Conservation (phyloP, 1,140 invertebrate species). For the Cataglyphis hispanica region DNA sequence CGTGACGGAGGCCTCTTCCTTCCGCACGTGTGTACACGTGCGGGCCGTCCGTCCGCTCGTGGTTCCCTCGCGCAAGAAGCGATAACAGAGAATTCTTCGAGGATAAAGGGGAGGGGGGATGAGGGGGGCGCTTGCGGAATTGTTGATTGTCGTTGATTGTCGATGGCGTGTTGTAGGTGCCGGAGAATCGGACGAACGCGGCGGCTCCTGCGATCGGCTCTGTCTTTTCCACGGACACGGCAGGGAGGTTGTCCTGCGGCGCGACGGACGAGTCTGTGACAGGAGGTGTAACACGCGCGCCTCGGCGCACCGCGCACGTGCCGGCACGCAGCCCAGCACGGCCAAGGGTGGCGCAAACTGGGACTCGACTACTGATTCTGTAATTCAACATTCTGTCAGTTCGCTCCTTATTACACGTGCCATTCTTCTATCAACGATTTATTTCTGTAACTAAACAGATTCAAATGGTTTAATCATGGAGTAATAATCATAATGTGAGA, state of each 20-base stretch:
- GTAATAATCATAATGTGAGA: neutral
- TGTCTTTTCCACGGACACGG: constrained; percentile 58
- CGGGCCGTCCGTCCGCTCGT: neutral
- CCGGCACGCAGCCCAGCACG: constrained; percentile 48
- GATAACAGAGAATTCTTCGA: neutral
- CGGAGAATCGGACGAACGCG: neutral
- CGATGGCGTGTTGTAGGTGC: constrained; percentile 18
- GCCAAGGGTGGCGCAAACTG: constrained; percentile 22
- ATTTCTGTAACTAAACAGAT: neutral
- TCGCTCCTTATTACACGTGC: neutral
- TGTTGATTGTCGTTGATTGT: neutral
- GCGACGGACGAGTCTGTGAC: constrained; percentile 68
- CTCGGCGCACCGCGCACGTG: constrained; percentile 57
- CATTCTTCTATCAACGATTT: neutral
- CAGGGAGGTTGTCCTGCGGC: constrained; percentile 69
- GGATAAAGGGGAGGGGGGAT: too few relatives aligned
- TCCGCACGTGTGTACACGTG: neutral
- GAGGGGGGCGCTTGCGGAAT: too few relatives aligned
- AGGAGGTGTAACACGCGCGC: constrained; percentile 70
- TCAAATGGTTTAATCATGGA: neutral
- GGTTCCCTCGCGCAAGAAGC: neutral
- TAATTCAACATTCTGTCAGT: neutral
- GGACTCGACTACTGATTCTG: constrained; percentile 27
- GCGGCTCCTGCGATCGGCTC: constrained; percentile 39
- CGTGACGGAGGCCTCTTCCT: neutral